Conservation (phyloP, 2,113 vertebrate species). For the Elephantulus edwardii region DNA sequence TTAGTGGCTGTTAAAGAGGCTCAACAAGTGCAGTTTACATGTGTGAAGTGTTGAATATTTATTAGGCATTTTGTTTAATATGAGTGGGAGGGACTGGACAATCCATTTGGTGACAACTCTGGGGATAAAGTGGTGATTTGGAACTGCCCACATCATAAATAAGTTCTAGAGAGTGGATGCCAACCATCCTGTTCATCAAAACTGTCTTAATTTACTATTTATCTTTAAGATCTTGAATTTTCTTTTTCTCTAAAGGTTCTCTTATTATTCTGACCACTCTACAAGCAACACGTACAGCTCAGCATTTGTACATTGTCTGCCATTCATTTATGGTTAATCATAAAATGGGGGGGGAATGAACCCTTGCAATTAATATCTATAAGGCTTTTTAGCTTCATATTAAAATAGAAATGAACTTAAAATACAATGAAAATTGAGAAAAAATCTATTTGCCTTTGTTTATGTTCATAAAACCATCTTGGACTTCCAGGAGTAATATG, state of each 20-base stretch:
- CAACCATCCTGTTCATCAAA: background rate
- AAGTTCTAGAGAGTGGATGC: background rate
- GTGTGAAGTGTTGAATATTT: conserved; percentile 68
- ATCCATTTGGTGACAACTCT: conserved; percentile 43
- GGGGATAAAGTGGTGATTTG: conserved; percentile 29
- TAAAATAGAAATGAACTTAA: conserved; percentile 15
- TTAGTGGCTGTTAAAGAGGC: conserved; percentile 47
- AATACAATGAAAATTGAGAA: conserved; percentile 7
- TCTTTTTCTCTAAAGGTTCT: background rate
- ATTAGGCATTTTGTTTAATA: conserved; percentile 49
- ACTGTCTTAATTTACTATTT: background rate
- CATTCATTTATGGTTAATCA: background rate
- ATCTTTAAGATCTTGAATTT: background rate
- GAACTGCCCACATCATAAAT: background rate
- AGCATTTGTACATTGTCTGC: background rate
- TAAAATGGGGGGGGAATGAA: background rate
- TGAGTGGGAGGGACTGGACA: conserved; percentile 22
- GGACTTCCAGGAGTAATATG: background rate
- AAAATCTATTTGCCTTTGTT: background rate
- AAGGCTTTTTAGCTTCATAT: background rate
- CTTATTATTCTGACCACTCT: background rate
- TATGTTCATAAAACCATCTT: background rate
- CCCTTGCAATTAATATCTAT: background rate
- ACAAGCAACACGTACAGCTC: background rate
- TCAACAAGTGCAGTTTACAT: conserved; percentile 61